A percentile compares a stretch with the other conserved stretches of the same genome.
Conservation (phyloP, 2,113 vertebrate genomes). For the Gadus macrocephalus region DNA sequence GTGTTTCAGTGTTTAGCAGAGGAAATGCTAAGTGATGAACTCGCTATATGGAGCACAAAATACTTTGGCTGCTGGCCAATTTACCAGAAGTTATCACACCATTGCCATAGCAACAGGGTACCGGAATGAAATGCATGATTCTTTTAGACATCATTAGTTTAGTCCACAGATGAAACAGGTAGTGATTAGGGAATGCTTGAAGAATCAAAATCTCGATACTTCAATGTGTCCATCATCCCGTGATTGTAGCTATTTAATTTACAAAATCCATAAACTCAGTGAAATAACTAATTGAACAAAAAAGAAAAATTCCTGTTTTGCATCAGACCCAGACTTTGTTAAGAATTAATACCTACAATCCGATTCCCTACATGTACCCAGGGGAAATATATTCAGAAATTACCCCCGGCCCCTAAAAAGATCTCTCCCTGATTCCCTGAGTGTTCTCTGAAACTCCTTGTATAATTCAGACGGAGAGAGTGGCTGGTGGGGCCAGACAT, state of each 20-base stretch:
- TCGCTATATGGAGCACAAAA: constrained; percentile 26
- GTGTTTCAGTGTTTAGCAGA: no score
- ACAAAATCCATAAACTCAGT: not conserved
- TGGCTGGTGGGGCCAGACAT: constrained; percentile 21
- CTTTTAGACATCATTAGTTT: no score
- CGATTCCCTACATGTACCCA: constrained; percentile 3
- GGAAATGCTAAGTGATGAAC: no score
- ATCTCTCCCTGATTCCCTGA: not conserved
- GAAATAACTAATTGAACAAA: not conserved
- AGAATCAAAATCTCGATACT: no score
- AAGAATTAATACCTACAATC: constrained; percentile 30
- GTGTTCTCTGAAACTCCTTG: constrained; percentile 20
- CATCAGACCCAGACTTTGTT: constrained; percentile 26
- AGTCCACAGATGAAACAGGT: no score
- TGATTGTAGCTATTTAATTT: no score
- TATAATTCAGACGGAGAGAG: constrained; percentile 20
- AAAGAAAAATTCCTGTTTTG: not conserved
- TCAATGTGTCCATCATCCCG: no score
- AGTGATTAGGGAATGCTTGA: no score
- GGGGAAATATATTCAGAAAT: constrained; percentile 48
- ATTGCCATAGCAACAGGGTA: constrained; percentile 53
- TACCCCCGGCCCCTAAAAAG: constrained; percentile 15
- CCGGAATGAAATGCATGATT: not conserved
- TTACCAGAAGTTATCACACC: constrained; percentile 38
- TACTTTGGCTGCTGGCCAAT: constrained; percentile 26